These are phyloP conservation scores for Muschampia plurimacula DNA, from an alignment of 2,888 invertebrate genomes.

Conservation along the genomic window DNA sequence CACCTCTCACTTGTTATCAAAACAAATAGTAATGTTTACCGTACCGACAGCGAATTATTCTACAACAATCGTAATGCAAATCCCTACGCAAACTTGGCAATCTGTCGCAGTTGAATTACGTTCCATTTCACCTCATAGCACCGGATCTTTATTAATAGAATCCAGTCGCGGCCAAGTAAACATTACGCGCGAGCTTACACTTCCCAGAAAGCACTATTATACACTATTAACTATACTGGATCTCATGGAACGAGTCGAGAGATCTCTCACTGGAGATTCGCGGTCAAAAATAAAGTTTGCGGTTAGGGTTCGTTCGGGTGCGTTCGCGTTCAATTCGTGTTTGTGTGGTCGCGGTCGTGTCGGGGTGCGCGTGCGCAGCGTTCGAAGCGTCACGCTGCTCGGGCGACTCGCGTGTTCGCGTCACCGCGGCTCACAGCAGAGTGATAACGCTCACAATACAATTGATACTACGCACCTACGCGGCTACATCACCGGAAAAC, in stretches of 20 bases:
- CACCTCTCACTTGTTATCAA: constrained; percentile 54
- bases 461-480: constrained; percentile 67
- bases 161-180: constrained; percentile 55
- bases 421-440: constrained; percentile 71
- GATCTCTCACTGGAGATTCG: constrained; percentile 46
- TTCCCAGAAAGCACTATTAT: constrained; percentile 49
- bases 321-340: constrained; percentile 67
- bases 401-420: constrained; percentile 60
- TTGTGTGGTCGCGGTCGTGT: constrained; percentile 53
- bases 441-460: constrained; percentile 75
- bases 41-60: constrained; percentile 68
- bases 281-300: constrained; percentile 50
- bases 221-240: constrained; percentile 46
- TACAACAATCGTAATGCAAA: constrained; percentile 58
- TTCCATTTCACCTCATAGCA: constrained; percentile 67
- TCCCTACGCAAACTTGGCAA: constrained; percentile 78
- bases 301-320: constrained; percentile 73
- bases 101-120: constrained; percentile 67
- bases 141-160: constrained; percentile 71
- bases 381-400: constrained; percentile 39
- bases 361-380: constrained; percentile 4
- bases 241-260: constrained; percentile 50
- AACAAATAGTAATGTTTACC: constrained; percentile 65
- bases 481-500: constrained; percentile 56
- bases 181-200: constrained; percentile 49